Evolutionary conservation across 2,797 vertebrate genomes (phyloP).

Genomic region (Pseudochirops cupreus): DNA sequence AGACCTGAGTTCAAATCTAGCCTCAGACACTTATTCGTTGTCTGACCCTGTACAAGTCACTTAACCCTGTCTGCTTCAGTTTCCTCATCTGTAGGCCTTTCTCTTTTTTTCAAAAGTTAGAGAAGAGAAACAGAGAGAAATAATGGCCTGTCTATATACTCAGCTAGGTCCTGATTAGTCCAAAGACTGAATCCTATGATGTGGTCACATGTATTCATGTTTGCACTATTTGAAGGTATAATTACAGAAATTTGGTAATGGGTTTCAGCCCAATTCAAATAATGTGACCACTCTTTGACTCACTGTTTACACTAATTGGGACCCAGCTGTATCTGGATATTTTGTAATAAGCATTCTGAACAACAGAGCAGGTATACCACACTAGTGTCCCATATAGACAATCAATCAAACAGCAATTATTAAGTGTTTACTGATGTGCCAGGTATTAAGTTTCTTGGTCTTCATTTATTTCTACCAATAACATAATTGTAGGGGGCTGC

Average conservation of each 20-base stretch:
- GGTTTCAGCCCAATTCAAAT: background rate
- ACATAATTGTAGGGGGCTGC: background rate
- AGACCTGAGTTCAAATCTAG: background rate
- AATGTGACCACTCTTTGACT: background rate
- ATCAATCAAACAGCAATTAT: background rate
- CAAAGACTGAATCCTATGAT: background rate
- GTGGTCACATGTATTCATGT: background rate
- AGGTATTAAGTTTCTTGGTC: background rate
- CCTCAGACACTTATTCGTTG: background rate
- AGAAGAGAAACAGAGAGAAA: background rate
- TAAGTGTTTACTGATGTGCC: background rate
- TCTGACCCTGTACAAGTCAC: background rate
- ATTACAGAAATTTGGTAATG: background rate
- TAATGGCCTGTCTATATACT: background rate
- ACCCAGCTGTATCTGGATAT: background rate
- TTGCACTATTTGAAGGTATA: background rate
- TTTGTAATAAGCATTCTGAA: conserved; percentile 25
- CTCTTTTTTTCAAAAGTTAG: background rate
- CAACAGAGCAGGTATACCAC: conserved; percentile 23
- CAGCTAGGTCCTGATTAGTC: background rate
- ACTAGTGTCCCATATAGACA: background rate
- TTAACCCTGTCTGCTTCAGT: background rate
- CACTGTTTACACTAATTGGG: background rate
- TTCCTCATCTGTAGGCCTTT: background rate
- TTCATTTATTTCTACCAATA: conserved; percentile 23